Percentiles rank a stretch among this genome's conserved stretches.
Evolutionary conservation across 2,113 vertebrate species (phyloP).

Genomic region (Aldabrachelys gigantea): DNA sequence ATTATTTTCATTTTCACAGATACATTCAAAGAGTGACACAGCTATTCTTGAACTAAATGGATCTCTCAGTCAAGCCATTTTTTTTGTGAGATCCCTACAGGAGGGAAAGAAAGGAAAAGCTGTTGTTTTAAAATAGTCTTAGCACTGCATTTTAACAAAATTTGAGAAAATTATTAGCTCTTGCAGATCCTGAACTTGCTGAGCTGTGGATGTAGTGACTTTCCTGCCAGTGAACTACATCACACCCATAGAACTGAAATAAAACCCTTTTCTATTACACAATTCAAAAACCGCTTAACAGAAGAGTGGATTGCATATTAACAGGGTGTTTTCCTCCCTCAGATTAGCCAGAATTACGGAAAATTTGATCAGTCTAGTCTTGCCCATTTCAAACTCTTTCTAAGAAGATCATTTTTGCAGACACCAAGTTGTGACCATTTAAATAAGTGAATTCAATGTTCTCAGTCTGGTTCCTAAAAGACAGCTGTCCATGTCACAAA

Average conservation of each 20-base stretch:
- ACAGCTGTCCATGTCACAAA: neutral
- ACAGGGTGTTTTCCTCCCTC: slow-evolving; percentile 31
- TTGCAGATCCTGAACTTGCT: neutral
- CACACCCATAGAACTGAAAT: slow-evolving; percentile 5
- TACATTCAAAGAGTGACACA: neutral
- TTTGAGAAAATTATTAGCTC: slow-evolving; percentile 34
- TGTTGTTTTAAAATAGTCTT: neutral
- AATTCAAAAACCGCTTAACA: slow-evolving; percentile 10
- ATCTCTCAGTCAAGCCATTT: fast-evolving
- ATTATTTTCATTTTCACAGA: neutral
- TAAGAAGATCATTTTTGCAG: neutral
- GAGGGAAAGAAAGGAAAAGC: neutral
- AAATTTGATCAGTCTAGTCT: slow-evolving; percentile 56
- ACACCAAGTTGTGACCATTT: slow-evolving; percentile 30
- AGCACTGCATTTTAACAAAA: slow-evolving; percentile 1
- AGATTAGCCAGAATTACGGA: neutral
- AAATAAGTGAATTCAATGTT: slow-evolving; percentile 38
- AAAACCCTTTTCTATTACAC: slow-evolving; percentile 45
- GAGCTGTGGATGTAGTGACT: neutral
- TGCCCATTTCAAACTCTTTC: slow-evolving; percentile 6
- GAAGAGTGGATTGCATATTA: slow-evolving; percentile 41
- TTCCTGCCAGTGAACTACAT: slow-evolving; percentile 18
- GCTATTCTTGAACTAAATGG: neutral
- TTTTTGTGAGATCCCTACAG: neutral
- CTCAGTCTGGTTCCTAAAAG: slow-evolving; percentile 14